A percentile compares a stretch with the other conserved stretches of the same genome.
phyloP scores from a whole-genome alignment of 1,140 invertebrate genomes.

The Aphis gossypii region DNA sequence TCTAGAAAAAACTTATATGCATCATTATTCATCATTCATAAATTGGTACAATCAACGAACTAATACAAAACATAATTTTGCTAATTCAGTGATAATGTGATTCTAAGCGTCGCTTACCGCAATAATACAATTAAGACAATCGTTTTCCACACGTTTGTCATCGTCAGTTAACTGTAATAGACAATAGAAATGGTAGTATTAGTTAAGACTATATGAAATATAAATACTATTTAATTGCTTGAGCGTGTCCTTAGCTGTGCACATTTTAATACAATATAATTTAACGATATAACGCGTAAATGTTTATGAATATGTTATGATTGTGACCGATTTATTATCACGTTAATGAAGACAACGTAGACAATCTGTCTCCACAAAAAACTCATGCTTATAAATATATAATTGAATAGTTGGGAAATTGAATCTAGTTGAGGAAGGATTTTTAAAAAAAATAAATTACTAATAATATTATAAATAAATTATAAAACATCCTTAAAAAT shows the following conservation, averaged over 20 bases:
- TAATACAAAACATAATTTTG: not conserved
- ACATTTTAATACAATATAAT: not conserved
- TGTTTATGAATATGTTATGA: not conserved
- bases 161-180: not conserved
- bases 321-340: not conserved
- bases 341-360: not conserved
- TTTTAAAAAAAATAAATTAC: not conserved
- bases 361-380: not conserved
- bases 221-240: not conserved
- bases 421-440: no score
- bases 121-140: not conserved
- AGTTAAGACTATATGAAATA: not conserved
- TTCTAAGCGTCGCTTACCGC: not conserved
- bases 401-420: not conserved
- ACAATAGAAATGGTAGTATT: not conserved
- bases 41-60: not conserved
- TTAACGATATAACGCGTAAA: not conserved
- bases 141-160: not conserved
- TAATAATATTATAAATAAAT: not conserved
- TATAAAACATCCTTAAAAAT: not conserved
- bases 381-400: not conserved
- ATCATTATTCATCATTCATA: not conserved
- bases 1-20: not conserved
- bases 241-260: not conserved
- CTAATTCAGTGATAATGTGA: not conserved